Evolutionary conservation across 2,888 invertebrate species (phyloP).

Genomic region (Mythimna vitellina): DNA sequence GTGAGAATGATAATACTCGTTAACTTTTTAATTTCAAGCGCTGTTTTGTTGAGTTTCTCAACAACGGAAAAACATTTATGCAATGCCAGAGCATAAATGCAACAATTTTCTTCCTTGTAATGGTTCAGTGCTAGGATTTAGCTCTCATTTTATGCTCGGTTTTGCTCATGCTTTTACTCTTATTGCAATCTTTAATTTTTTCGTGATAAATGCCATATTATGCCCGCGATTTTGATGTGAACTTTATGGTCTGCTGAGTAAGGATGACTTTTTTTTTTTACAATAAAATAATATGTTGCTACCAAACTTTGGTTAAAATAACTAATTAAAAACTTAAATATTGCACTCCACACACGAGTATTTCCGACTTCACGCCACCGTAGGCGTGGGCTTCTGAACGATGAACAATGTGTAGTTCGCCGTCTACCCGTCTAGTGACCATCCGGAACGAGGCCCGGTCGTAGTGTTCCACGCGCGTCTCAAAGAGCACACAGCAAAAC

Average conservation of each 20-base stretch:
- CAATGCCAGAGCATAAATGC: slow-evolving; percentile 11
- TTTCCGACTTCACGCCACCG: too few relatives aligned
- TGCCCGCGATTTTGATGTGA: neutral
- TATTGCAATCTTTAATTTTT: slow-evolving; percentile 1
- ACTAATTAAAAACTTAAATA: too few relatives aligned
- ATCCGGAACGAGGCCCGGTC: too few relatives aligned
- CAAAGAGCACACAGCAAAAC: too few relatives aligned
- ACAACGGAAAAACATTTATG: slow-evolving; percentile 33
- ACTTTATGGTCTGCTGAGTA: neutral
- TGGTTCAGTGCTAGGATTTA: slow-evolving; percentile 7
- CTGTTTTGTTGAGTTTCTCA: slow-evolving; percentile 10
- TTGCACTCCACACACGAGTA: too few relatives aligned
- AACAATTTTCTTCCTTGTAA: slow-evolving; percentile 22
- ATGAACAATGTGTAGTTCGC: too few relatives aligned
- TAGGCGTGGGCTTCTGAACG: too few relatives aligned
- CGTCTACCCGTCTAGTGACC: too few relatives aligned
- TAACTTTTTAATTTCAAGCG: slow-evolving; percentile 32
- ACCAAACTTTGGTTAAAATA: too few relatives aligned
- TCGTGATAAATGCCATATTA: neutral
- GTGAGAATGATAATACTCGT: slow-evolving; percentile 17
- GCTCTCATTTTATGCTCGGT: slow-evolving; percentile 4
- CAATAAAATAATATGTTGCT: neutral
- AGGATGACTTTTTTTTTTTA: neutral
- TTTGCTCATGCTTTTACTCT: neutral
- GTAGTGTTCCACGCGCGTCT: too few relatives aligned